Percentiles rank a stretch among this genome's conserved stretches.
phyloP scores from a whole-genome alignment of 2,797 vertebrate genomes.

The Merluccius polli region DNA sequence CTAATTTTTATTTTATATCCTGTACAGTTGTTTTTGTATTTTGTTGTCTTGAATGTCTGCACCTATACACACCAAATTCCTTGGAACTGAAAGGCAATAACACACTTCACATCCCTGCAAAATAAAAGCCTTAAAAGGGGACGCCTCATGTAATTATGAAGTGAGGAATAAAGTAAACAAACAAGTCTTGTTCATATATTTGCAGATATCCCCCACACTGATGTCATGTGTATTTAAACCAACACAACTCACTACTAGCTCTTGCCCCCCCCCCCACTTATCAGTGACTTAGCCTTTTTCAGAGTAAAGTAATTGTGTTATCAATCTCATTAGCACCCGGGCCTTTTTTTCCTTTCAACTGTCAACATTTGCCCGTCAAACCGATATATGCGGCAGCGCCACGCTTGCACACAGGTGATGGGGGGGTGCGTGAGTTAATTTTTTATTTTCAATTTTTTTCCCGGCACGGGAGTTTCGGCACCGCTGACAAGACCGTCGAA shows the following conservation, averaged over 20 bases:
- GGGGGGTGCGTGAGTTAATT: not conserved
- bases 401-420: not conserved
- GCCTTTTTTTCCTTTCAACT: slow-evolving; percentile 18
- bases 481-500: slow-evolving; percentile 9
- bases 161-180: slow-evolving; percentile 3
- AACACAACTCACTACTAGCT: slow-evolving; percentile 5
- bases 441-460: not conserved
- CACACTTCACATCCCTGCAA: not conserved
- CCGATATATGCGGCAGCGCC: slow-evolving; percentile 20
- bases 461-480: not conserved
- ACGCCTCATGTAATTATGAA: not conserved
- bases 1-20: too few relatives aligned
- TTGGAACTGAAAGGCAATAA: not conserved
- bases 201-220: slow-evolving; percentile 15
- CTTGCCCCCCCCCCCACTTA: slow-evolving; percentile 40
- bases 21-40: too few relatives aligned
- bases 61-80: not conserved
- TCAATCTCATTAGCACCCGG: slow-evolving; percentile 57
- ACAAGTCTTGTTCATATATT: slow-evolving; percentile 17
- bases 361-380: slow-evolving; percentile 37
- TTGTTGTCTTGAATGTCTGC: not conserved
- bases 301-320: slow-evolving; percentile 58
- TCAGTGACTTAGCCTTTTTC: slow-evolving; percentile 54
- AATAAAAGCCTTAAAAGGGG: not conserved
- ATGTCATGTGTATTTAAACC: slow-evolving; percentile 48